Percentiles rank a stretch among this genome's conserved stretches.
phyloP scores from a whole-genome alignment of 2,113 vertebrate genomes.

The Lepus timidus region DNA sequence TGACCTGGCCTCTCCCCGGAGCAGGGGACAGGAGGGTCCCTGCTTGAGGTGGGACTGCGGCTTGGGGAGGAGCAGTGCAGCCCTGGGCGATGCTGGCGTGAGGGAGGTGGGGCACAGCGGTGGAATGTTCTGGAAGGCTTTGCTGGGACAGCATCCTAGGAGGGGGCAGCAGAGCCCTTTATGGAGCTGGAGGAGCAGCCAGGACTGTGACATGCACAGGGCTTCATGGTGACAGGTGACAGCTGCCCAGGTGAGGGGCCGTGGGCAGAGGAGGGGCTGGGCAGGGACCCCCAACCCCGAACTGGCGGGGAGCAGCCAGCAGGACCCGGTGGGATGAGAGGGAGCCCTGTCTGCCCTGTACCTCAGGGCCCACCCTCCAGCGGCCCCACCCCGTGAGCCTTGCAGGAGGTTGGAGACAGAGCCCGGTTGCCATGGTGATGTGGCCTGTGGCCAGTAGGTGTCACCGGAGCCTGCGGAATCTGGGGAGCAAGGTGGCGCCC shows the following conservation, averaged over 20 bases:
- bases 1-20: too few relatives aligned
- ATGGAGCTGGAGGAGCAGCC: background rate
- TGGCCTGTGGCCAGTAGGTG: slow-evolving; percentile 68
- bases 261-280: background rate
- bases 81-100: background rate
- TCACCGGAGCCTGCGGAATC: slow-evolving; percentile 71
- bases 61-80: background rate
- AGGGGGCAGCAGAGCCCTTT: background rate
- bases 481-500: background rate
- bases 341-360: too few relatives aligned
- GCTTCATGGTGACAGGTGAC: too few relatives aligned
- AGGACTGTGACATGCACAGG: too few relatives aligned
- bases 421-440: slow-evolving; percentile 45
- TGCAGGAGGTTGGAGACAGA: background rate
- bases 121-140: slow-evolving; percentile 6
- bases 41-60: too few relatives aligned
- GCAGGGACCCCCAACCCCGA: too few relatives aligned
- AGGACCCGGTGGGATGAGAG: too few relatives aligned
- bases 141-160: background rate
- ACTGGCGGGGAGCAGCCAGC: too few relatives aligned
- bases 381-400: background rate
- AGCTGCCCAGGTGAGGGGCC: background rate
- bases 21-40: rapidly evolving
- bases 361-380: too few relatives aligned
- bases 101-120: background rate